A percentile compares a stretch with the other conserved stretches of the same genome.
These are phyloP conservation scores for Macrobrachium nipponense DNA, from an alignment of 1,140 invertebrate genomes.

Conservation along the genomic window DNA sequence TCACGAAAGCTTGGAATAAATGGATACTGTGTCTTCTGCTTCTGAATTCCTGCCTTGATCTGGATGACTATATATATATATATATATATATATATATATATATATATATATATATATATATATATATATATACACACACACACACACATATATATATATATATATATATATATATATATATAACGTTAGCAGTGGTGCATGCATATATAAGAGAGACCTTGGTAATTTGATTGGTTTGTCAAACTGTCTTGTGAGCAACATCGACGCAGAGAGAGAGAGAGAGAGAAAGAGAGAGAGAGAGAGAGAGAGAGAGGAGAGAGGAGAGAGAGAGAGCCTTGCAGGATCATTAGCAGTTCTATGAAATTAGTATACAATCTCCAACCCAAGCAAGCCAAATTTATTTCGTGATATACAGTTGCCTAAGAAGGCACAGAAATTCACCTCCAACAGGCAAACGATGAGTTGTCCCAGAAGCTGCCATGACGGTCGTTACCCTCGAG, in stretches of 20 bases:
- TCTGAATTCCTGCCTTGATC: too few species aligned
- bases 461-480: too few species aligned
- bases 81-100: neutral
- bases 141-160: neutral
- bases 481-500: too few species aligned
- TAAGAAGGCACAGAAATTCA: too few species aligned
- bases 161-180: constrained; percentile 8
- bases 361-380: neutral
- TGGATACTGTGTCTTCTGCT: too few species aligned
- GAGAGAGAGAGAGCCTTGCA: too few species aligned
- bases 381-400: too few species aligned
- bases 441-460: too few species aligned
- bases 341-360: neutral
- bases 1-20: too few species aligned
- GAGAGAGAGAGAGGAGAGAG: constrained; percentile 1
- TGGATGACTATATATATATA: constrained; percentile 11
- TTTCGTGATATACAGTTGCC: too few species aligned
- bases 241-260: too few species aligned
- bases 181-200: neutral
- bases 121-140: constrained; percentile 3
- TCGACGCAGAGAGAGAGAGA: neutral
- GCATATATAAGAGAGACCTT: neutral
- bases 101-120: neutral
- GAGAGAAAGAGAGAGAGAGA: constrained; percentile 2
- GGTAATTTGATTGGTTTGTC: too few species aligned